A percentile compares a stretch with the other conserved stretches of the same genome.
Evolutionary conservation across 2,113 vertebrate species (phyloP).

Genomic region (Hepsetus odoe): DNA sequence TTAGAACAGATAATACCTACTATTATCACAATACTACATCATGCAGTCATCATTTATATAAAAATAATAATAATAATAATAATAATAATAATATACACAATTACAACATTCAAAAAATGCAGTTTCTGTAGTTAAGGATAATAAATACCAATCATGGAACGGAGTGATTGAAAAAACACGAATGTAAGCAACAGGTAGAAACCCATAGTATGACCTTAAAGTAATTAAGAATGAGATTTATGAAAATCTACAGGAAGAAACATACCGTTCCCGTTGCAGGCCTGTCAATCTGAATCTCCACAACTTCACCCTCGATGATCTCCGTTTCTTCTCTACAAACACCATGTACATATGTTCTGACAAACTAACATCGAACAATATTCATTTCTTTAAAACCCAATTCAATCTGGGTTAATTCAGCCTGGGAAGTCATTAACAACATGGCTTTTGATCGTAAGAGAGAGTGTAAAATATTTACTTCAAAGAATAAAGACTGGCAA

Average conservation of each 20-base stretch:
- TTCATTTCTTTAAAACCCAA: background rate
- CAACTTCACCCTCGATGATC: conserved; percentile 95
- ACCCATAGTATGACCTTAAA: background rate
- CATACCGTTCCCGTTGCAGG: conserved; percentile 92
- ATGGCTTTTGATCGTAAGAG: too few relatives aligned
- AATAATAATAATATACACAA: background rate
- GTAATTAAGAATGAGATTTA: background rate
- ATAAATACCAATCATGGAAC: too few relatives aligned
- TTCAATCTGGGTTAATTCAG: background rate
- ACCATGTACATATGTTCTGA: background rate
- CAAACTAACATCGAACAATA: background rate
- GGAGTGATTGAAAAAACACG: too few relatives aligned
- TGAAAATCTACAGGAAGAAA: background rate
- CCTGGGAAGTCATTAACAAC: too few relatives aligned
- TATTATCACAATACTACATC: background rate
- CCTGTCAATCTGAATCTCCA: conserved; percentile 94
- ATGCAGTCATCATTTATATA: background rate
- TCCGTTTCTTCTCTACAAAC: conserved; percentile 87
- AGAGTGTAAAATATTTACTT: too few relatives aligned
- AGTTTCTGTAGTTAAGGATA: background rate
- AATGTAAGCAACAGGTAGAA: background rate
- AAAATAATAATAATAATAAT: background rate
- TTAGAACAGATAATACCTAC: background rate
- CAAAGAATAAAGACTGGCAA: background rate
- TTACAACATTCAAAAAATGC: too few relatives aligned